phyloP scores from a whole-genome alignment of 2,888 invertebrate species.

The Perizoma affinitatum region DNA sequence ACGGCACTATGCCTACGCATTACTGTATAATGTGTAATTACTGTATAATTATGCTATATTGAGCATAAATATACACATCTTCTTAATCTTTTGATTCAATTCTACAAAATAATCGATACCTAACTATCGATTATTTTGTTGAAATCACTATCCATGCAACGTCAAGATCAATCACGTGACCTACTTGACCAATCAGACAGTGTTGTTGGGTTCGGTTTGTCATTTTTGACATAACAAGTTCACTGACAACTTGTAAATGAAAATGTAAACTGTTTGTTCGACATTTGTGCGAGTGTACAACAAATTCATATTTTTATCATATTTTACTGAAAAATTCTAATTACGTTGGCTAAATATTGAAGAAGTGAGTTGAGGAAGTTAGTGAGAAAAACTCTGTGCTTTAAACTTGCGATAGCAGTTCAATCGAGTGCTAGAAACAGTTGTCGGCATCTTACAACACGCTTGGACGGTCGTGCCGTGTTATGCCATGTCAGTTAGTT shows the following conservation, averaged over 20 bases:
- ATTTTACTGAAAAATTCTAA: conserved; percentile 39
- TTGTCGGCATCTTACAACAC: conserved; percentile 64
- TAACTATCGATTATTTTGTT: not conserved
- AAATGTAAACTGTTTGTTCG: conserved; percentile 63
- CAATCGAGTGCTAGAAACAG: conserved; percentile 23
- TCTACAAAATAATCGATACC: too few species aligned
- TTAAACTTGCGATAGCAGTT: conserved; percentile 7
- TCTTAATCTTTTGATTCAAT: too few species aligned
- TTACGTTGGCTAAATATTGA: conserved; percentile 63
- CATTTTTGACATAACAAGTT: too few species aligned
- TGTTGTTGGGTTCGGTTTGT: too few species aligned
- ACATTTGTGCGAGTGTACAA: conserved; percentile 51
- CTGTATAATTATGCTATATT: too few species aligned
- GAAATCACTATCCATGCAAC: conserved; percentile 53
- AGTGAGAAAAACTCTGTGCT: conserved; percentile 30
- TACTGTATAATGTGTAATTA: too few species aligned
- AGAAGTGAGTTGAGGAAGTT: conserved; percentile 59
- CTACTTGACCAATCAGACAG: conserved; percentile 48
- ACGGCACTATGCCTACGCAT: too few species aligned
- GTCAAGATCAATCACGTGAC: conserved; percentile 67
- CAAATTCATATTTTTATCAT: conserved; percentile 49
- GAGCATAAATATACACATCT: too few species aligned
- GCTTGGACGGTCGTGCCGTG: conserved; percentile 47
- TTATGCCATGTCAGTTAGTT: conserved; percentile 76
- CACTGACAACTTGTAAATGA: conserved; percentile 56